Conservation (phyloP, 2,888 invertebrate genomes). For the Hyposoter dolosus region DNA sequence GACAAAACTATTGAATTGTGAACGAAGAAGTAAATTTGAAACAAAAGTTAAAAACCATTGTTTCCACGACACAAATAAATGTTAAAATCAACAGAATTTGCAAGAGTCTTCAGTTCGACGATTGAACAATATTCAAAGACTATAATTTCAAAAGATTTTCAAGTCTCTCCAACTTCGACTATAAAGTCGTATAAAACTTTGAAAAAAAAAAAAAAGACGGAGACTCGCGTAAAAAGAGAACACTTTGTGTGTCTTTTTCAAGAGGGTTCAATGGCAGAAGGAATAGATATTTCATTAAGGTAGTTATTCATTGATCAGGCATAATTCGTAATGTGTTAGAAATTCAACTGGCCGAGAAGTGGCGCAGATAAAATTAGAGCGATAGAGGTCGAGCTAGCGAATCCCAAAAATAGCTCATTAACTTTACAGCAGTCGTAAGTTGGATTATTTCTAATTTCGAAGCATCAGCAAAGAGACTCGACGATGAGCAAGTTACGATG, state of each 20-base stretch:
- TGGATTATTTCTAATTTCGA: constrained; percentile 26
- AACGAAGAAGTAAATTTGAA: not conserved
- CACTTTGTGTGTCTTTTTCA: not conserved
- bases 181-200: not conserved
- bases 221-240: not conserved
- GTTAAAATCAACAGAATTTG: not conserved
- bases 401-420: constrained; percentile 48
- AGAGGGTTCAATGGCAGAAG: not conserved
- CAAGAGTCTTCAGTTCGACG: not conserved
- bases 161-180: not conserved
- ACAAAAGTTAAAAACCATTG: not conserved
- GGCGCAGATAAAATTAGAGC: not conserved
- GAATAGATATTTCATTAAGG: not conserved
- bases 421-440: not conserved
- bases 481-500: constrained; percentile 1
- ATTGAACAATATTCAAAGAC: not conserved
- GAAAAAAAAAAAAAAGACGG: not conserved
- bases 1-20: not conserved
- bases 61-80: not conserved
- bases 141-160: not conserved
- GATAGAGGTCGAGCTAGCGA: not conserved
- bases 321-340: not conserved
- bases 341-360: not conserved
- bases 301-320: not conserved
- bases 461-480: constrained; percentile 48